Conservation (phyloP, 1,140 invertebrate genomes). For the Capitella teleta region DNA sequence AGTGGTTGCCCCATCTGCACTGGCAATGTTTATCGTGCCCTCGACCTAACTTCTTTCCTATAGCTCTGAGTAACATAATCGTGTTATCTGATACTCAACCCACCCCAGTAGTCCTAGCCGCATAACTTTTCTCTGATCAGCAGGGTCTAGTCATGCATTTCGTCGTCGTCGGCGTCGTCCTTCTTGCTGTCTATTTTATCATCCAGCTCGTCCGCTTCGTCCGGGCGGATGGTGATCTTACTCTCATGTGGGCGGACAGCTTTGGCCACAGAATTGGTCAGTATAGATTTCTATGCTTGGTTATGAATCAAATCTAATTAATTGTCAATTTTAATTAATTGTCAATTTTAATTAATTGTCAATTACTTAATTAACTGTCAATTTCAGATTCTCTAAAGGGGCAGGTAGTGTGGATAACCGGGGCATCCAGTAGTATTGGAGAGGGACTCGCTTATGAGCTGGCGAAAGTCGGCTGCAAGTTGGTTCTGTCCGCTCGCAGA, state of each 20-base stretch:
- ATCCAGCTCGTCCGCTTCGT: constrained; percentile 8
- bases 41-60: too few relatives aligned
- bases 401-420: constrained; percentile 79
- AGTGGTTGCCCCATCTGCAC: too few relatives aligned
- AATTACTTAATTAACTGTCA: background rate
- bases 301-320: background rate
- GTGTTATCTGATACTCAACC: too few relatives aligned
- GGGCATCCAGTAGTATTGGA: constrained; percentile 80
- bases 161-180: too few relatives aligned
- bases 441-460: constrained; percentile 61
- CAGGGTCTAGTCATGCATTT: too few relatives aligned
- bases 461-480: constrained; percentile 56
- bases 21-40: too few relatives aligned
- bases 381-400: constrained; percentile 44
- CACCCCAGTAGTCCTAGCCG: too few relatives aligned
- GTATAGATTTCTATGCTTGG: background rate
- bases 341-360: background rate
- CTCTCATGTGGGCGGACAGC: constrained; percentile 9
- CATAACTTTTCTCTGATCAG: too few relatives aligned
- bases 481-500: constrained; percentile 66
- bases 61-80: too few relatives aligned
- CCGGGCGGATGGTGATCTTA: constrained; percentile 11
- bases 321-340: background rate
- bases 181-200: constrained; percentile 5
- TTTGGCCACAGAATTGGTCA: constrained; percentile 10